Conservation (phyloP, 2,113 vertebrate genomes). For the Uropsilus gracilis region DNA sequence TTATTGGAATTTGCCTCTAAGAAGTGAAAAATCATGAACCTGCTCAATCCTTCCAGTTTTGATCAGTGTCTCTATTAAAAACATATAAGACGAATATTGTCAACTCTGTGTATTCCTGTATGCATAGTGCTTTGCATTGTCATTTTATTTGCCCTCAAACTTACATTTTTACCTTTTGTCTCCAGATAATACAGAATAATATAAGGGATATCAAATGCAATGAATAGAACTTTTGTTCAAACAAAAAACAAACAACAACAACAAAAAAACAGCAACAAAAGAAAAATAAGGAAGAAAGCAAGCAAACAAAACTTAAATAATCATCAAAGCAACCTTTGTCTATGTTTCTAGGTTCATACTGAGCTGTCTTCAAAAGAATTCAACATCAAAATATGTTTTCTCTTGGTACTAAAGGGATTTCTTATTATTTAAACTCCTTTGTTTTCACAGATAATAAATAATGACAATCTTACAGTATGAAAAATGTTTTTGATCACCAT, state of each 20-base stretch:
- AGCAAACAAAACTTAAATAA: neutral
- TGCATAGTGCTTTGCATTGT: no score
- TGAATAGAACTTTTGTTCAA: conserved; percentile 47
- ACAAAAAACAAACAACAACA: no score
- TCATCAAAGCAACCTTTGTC: conserved; percentile 37
- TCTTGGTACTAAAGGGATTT: conserved; percentile 61
- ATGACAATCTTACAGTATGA: no score
- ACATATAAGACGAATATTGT: neutral
- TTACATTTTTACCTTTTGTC: neutral
- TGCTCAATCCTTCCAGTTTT: neutral
- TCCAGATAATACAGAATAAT: neutral
- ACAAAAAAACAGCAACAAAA: neutral
- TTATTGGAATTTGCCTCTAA: conserved; percentile 30
- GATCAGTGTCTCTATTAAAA: conserved; percentile 13
- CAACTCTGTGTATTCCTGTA: neutral
- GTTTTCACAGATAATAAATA: no score
- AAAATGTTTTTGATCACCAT: no score
- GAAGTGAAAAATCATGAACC: neutral
- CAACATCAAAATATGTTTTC: conserved; percentile 1
- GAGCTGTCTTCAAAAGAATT: conserved; percentile 60
- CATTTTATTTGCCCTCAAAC: neutral
- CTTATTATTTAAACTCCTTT: conserved; percentile 63
- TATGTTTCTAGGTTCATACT: conserved; percentile 40
- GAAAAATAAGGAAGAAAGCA: neutral
- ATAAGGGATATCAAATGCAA: neutral